Base-by-base conservation (phyloP, 2,888 invertebrate genomes). In the Leptinotarsa haldemani region DNA sequence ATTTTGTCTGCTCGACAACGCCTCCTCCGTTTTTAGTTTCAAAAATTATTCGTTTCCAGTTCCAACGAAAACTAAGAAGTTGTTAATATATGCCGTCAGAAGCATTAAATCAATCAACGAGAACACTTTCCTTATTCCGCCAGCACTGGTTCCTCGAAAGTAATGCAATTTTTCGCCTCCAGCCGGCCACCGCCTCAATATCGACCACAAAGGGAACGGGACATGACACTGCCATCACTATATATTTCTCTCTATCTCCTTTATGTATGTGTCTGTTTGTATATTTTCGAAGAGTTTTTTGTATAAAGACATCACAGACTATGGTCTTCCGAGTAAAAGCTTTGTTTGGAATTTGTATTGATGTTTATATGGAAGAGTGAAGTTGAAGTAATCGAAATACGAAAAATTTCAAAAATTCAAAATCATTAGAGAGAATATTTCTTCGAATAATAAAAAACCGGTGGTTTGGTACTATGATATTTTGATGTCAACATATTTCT, bases 101-200 rank as follows among this genome's bases (percentile, higher is more conserved):
- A 9, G 61, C 12, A 25, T 13, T 30, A 61, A 61, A 30, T 61
- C 30, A 30, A 61, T 30, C 30, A n/a, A 61, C 61, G 30, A 30
- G 30, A 61, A 61, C n/a, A 16, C 5, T 13, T 30, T 61, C 61
- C 13, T 22, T 7, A 4, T n/a, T 22, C 15, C 65, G 13, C 65
- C 71, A 71, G 46, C 71, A 69, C 66, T 67, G 48, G 61, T 22
- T 65, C 65, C 67, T 69, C 52, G 69, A 70, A 65, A 74, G 74
- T 78, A 78, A 78, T 77, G 77, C 78, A 75, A 78, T 78, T 77
- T 78, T 72, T 75, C 75, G 72, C 73, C 70, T 67, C 53, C 74
- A 68, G 74, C 74, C 72, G 73, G 74, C 75, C 77, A 75, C 78
- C 75, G 77, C 78, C 77, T 77, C 75, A 74, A 77, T 78, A 76